Percentiles rank a stretch among this genome's conserved stretches.
phyloP scores from a whole-genome alignment of 1,140 invertebrate species.

The Araneus ventricosus region DNA sequence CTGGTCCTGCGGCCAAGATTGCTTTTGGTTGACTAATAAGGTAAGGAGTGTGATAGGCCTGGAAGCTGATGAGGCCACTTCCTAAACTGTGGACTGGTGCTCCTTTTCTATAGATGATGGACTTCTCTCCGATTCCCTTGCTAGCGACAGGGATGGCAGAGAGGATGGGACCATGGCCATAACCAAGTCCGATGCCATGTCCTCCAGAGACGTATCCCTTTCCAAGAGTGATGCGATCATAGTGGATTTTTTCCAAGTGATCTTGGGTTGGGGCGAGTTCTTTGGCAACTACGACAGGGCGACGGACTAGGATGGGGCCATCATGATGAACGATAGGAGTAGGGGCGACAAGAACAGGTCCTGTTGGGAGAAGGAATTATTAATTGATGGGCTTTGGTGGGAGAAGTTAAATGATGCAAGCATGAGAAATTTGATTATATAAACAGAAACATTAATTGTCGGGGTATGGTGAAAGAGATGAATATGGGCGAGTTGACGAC shows the following conservation, averaged over 20 bases:
- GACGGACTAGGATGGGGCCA: background rate
- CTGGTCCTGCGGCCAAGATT: background rate
- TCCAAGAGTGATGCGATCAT: background rate
- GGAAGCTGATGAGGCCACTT: constrained; percentile 40
- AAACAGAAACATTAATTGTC: background rate
- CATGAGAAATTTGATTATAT: background rate
- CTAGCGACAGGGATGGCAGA: background rate
- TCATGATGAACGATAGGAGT: constrained; percentile 1
- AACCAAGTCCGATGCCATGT: background rate
- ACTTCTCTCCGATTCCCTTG: background rate
- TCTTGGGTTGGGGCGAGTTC: constrained; percentile 46
- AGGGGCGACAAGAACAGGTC: constrained; percentile 3
- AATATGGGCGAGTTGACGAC: too few relatives aligned
- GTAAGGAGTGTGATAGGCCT: constrained; percentile 1
- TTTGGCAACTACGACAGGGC: constrained; percentile 16
- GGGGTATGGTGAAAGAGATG: too few relatives aligned
- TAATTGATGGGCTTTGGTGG: too few relatives aligned
- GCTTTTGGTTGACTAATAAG: constrained; percentile 21
- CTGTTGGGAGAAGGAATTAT: background rate
- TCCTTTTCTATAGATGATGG: constrained; percentile 1
- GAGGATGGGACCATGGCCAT: background rate
- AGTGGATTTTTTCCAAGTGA: constrained; percentile 46
- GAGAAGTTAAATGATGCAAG: background rate
- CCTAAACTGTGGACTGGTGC: constrained; percentile 11
- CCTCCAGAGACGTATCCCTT: background rate